Evolutionary conservation across 2,113 vertebrate species (phyloP).

Genomic region (Aspiorhynchus laticeps): DNA sequence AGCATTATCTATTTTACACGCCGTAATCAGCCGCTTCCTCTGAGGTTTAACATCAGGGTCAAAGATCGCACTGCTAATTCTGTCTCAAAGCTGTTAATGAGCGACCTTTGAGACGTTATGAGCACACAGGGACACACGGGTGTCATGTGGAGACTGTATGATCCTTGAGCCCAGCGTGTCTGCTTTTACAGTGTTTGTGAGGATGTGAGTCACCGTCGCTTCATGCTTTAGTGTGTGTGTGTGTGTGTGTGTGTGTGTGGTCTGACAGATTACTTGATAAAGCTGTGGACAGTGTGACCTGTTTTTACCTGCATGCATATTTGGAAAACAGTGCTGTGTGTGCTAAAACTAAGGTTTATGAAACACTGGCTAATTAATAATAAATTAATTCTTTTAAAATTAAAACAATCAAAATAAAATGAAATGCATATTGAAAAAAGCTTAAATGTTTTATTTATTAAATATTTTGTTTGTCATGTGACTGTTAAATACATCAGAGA

Average conservation of each 20-base stretch:
- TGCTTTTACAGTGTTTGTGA: slow-evolving; percentile 3
- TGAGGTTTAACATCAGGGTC: neutral
- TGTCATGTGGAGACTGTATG: neutral
- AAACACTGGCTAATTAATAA: neutral
- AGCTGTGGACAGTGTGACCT: neutral
- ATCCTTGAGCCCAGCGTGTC: neutral
- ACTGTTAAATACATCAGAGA: too few species aligned
- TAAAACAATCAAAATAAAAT: neutral
- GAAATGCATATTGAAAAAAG: neutral
- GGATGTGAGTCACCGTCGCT: neutral
- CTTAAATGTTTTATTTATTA: too few species aligned
- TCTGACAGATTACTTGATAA: neutral
- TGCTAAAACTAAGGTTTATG: neutral
- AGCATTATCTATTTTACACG: neutral
- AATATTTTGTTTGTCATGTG: too few species aligned
- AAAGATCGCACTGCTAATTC: neutral
- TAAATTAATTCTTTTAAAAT: neutral
- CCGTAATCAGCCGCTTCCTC: neutral
- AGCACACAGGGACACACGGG: neutral
- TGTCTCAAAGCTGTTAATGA: neutral
- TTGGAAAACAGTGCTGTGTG: neutral
- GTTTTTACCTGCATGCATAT: neutral
- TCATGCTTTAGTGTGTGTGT: neutral
- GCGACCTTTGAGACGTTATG: neutral
- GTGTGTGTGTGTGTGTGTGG: neutral